Conservation (phyloP, 2,797 vertebrate genomes). For the Smutsia gigantea region DNA sequence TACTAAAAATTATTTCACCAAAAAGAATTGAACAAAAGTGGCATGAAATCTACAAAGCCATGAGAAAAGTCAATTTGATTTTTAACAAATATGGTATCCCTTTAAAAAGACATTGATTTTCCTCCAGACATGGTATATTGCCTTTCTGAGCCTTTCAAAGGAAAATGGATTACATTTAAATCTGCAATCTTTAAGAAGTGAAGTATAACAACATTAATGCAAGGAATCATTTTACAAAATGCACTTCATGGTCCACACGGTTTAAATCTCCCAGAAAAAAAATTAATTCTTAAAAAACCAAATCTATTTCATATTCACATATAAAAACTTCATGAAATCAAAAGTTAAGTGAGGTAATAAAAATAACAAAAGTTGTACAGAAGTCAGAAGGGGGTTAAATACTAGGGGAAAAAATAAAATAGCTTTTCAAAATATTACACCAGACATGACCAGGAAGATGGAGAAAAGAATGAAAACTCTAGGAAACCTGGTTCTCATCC, state of each 20-base stretch:
- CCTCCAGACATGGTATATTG: background rate
- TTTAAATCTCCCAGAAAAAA: background rate
- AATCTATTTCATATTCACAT: background rate
- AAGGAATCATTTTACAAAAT: conserved; percentile 34
- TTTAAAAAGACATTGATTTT: conserved; percentile 59
- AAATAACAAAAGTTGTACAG: background rate
- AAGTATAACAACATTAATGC: conserved; percentile 10
- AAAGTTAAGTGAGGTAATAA: conserved; percentile 29
- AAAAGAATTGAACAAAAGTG: conserved; percentile 53
- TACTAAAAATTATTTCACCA: conserved; percentile 54
- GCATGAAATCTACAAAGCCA: conserved; percentile 52
- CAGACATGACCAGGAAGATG: background rate
- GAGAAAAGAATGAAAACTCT: background rate
- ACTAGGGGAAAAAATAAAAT: background rate
- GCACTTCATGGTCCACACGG: background rate
- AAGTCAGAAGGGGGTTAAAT: background rate
- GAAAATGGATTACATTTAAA: conserved; percentile 48
- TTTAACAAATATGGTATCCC: conserved; percentile 27
- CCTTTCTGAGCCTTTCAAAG: background rate
- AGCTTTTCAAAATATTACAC: background rate
- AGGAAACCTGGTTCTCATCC: conserved; percentile 23
- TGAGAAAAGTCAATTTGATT: conserved; percentile 46
- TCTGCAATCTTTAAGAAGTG: conserved; percentile 32
- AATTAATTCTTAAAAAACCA: background rate
- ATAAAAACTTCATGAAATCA: conserved; percentile 47